Evolutionary conservation across 2,797 vertebrate species (phyloP).

Genomic region (Sus cebifrons): DNA sequence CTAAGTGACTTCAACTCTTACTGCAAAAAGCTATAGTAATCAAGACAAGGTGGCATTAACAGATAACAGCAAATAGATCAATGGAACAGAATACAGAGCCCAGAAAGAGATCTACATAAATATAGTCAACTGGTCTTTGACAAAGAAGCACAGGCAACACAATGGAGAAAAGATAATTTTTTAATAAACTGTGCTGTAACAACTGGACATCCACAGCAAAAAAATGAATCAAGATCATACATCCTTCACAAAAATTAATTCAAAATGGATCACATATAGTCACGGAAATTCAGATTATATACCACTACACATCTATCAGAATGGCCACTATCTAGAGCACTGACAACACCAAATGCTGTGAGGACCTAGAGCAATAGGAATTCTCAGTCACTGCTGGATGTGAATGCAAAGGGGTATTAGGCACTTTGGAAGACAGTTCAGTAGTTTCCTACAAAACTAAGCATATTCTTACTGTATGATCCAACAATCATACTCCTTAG

Average conservation of each 20-base stretch:
- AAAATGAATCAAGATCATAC: no score
- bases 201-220: no score
- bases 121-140: not conserved
- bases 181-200: no score
- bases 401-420: not conserved
- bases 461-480: not conserved
- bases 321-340: not conserved
- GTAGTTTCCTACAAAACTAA: slow-evolving; percentile 30
- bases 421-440: not conserved
- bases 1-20: not conserved
- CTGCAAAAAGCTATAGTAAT: not conserved
- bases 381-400: not conserved
- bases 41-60: not conserved
- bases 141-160: not conserved
- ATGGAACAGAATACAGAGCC: not conserved
- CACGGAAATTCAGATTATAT: slow-evolving; percentile 1
- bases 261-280: not conserved
- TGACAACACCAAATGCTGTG: not conserved
- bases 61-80: not conserved
- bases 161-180: not conserved
- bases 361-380: not conserved
- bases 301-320: not conserved
- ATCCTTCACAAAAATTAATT: no score
- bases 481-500: not conserved
- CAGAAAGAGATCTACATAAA: not conserved